Conservation (phyloP, 2,797 vertebrate species). For the Peromyscus nudipes region DNA sequence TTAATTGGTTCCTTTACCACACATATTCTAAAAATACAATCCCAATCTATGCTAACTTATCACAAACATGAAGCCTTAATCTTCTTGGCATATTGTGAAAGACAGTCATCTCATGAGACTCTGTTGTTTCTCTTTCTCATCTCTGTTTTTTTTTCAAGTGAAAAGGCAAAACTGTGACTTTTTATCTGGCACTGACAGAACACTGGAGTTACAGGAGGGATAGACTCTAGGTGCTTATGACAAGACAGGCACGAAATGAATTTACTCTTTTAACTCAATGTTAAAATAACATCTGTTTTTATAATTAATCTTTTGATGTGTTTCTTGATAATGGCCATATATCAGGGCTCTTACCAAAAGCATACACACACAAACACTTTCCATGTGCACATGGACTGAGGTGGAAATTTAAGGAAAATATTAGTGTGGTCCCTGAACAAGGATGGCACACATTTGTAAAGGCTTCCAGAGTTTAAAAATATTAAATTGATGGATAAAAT, state of each 20-base stretch:
- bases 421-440: not conserved
- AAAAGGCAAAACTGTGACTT: conserved; percentile 84
- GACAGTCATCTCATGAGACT: conserved; percentile 84
- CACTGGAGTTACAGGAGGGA: conserved; percentile 78
- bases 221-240: conserved; percentile 79
- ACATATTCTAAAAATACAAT: conserved; percentile 73
- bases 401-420: not conserved
- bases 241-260: conserved; percentile 76
- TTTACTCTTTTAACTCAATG: conserved; percentile 28
- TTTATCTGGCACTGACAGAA: conserved; percentile 80
- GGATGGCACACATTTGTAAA: not conserved
- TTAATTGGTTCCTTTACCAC: conserved; percentile 68
- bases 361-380: not conserved
- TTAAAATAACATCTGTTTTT: not conserved
- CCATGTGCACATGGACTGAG: not conserved
- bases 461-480: not conserved
- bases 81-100: conserved; percentile 83
- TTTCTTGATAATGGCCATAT: not conserved
- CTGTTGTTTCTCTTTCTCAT: conserved; percentile 70
- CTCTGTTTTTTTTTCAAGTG: conserved; percentile 78
- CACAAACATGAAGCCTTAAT: conserved; percentile 79
- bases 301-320: not conserved
- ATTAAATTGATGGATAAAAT: not conserved
- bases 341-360: not conserved
- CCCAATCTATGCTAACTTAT: conserved; percentile 79